These are phyloP conservation scores for Cuculus canorus DNA, from an alignment of 2,797 vertebrate species.

Conservation along the genomic window DNA sequence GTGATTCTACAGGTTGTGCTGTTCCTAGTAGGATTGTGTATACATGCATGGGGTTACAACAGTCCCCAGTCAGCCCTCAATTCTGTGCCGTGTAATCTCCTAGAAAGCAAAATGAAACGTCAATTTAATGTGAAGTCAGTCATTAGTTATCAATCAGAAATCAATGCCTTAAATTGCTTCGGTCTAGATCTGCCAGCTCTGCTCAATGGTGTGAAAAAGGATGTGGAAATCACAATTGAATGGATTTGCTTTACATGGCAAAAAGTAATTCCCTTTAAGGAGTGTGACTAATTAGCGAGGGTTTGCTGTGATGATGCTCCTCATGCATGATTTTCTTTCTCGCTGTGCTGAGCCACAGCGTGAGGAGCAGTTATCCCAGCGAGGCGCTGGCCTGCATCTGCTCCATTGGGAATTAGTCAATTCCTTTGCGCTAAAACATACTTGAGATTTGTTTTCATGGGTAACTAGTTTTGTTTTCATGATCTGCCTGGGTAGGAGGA, in stretches of 20 bases:
- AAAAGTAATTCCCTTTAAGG: neutral
- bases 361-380: neutral
- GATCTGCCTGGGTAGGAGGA: slow-evolving; percentile 60
- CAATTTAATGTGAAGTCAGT: neutral
- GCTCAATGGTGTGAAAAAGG: neutral
- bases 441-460: neutral
- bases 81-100: neutral
- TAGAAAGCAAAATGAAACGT: neutral
- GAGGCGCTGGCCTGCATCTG: neutral
- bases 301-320: neutral
- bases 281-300: neutral
- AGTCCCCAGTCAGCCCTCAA: neutral
- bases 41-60: neutral
- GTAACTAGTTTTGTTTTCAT: neutral
- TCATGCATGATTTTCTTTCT: neutral
- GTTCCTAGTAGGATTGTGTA: neutral
- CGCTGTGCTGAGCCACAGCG: neutral
- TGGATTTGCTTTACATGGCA: neutral
- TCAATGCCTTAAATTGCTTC: neutral
- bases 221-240: neutral
- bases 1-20: neutral
- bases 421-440: neutral
- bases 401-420: neutral
- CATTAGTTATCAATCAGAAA: neutral
- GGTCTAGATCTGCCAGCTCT: neutral